Base-by-base conservation (phyloP, 2,113 vertebrate genomes). In the Hippoglossus stenolepis region DNA sequence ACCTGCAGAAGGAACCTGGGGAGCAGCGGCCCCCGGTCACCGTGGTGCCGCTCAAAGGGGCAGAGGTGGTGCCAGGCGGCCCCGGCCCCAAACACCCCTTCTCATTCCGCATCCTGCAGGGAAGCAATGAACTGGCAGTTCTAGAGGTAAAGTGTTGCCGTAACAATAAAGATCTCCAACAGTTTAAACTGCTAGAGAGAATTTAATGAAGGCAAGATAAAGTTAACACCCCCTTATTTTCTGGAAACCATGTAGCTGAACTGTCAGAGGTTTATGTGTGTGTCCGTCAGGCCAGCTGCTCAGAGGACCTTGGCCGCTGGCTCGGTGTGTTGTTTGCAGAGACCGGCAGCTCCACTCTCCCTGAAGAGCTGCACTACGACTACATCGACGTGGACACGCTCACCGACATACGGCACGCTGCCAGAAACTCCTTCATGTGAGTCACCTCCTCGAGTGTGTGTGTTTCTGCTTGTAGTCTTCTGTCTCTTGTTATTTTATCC, bases 371-470 rank as follows among this genome's bases (percentile, higher is more conserved):
- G 85, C 98, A 99, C 92, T 99, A 99, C 0, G 98, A 99, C 90
- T 99, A 99, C 0, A 96, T 99, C 68, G 98, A 99, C 0, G 97
- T 99, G 94, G 98, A 99, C 85, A 98, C 96, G 0, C 95, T 99
- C 65, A 96, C 95, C 67, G 97, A 96, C 91, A 98, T 99, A 31
- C 95, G 95, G 85, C 96, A 96, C 0, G 97, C 97, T 0, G 97
- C 97, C 73, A 95, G 97, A 23, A 95, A 97, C 92, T 99, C 98
- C 67, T 99, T 99, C 92, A 93, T 98, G 98, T 99, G 93, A 97
- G 97, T 87, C 73, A 62, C 67, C 62, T 57, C 67, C 67, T 20
- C 8, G 23, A 7, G 6, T 70, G 17, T 49, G 20, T 49, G 23
- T 67, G 24, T 70, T 15, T 45, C 15, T 56, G 3, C 72, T n/a